Conservation (phyloP, 2,113 vertebrate species). For the Campylomormyrus numenius region DNA sequence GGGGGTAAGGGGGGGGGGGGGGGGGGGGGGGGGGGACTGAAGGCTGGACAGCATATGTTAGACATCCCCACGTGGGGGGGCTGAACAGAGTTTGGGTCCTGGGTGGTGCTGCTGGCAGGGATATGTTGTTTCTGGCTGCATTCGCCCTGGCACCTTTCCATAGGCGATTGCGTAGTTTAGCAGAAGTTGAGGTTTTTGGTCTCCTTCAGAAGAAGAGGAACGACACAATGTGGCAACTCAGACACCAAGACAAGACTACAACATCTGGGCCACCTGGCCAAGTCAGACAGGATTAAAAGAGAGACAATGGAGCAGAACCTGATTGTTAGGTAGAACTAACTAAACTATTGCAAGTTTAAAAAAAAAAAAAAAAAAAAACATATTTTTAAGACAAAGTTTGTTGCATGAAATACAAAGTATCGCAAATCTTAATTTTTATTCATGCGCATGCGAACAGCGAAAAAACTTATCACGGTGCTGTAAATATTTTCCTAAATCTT, state of each 20-base stretch:
- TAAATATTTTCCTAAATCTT: not conserved
- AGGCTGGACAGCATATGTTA: slow-evolving; percentile 10
- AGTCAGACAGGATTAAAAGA: not conserved
- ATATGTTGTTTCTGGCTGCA: not conserved
- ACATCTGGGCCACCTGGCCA: not conserved
- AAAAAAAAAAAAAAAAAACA: not conserved
- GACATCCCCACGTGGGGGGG: not conserved
- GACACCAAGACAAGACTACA: not conserved
- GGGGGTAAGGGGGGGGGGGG: not conserved
- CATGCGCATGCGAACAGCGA: not conserved
- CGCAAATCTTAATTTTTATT: not conserved
- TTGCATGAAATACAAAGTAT: not conserved
- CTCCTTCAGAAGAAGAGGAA: not conserved
- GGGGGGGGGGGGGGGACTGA: not conserved
- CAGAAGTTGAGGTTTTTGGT: not conserved
- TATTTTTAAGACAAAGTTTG: not conserved
- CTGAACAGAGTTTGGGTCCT: not conserved
- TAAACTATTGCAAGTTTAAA: not conserved
- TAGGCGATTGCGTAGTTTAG: too few relatives aligned
- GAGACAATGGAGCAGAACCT: not conserved
- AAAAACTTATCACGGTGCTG: not conserved
- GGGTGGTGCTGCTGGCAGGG: not conserved
- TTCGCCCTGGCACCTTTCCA: not conserved
- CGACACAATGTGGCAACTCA: not conserved
- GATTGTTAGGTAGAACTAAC: not conserved